A percentile compares a stretch with the other conserved stretches of the same genome.
These are phyloP conservation scores for Polyploca ridens DNA, from an alignment of 2,888 invertebrate species.

Conservation along the genomic window DNA sequence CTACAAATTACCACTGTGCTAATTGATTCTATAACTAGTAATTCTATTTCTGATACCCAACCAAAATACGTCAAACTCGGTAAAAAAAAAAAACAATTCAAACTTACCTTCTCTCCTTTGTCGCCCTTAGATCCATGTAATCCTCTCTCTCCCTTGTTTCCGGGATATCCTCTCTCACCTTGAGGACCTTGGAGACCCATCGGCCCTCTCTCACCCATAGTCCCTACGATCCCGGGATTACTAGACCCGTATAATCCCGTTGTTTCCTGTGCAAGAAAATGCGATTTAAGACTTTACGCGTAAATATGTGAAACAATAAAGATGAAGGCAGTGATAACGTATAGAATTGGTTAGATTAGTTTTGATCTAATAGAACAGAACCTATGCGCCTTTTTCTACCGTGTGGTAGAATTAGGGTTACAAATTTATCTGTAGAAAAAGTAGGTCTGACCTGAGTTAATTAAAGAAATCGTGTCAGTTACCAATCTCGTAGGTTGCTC, in stretches of 20 bases:
- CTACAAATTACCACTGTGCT: no score
- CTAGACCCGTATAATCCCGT: constrained; percentile 79
- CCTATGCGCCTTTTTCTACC: not conserved
- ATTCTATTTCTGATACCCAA: not conserved
- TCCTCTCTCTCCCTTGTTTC: constrained; percentile 86
- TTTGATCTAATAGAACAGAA: not conserved
- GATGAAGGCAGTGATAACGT: not conserved
- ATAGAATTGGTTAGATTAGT: not conserved
- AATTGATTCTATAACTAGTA: no score
- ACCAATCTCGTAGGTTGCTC: not conserved
- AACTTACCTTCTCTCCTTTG: constrained; percentile 90
- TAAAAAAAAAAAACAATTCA: constrained; percentile 35
- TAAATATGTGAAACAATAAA: constrained; percentile 27
- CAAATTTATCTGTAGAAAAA: not conserved
- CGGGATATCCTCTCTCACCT: constrained; percentile 87
- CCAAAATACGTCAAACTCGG: not conserved
- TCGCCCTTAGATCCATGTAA: constrained; percentile 86
- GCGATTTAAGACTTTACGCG: constrained; percentile 48
- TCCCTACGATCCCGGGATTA: constrained; percentile 86
- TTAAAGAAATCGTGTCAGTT: not conserved
- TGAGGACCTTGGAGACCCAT: constrained; percentile 87
- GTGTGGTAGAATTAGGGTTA: not conserved
- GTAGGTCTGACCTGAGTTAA: not conserved
- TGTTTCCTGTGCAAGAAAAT: constrained; percentile 71
- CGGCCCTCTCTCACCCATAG: constrained; percentile 88